These are phyloP conservation scores for Schrankia costaestrigalis DNA, from an alignment of 2,888 invertebrate genomes.

Conservation along the genomic window DNA sequence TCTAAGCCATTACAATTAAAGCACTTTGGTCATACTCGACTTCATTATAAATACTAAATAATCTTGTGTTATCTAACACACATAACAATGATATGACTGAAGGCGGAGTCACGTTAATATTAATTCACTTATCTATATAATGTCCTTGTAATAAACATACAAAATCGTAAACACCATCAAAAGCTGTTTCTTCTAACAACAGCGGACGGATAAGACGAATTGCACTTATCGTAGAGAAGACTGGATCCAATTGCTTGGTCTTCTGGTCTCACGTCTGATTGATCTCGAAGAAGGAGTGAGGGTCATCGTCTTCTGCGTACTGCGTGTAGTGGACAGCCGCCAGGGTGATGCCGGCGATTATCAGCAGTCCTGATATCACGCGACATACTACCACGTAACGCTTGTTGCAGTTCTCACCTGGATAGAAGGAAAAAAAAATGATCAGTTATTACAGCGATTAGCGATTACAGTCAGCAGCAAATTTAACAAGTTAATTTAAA, in stretches of 20 bases:
- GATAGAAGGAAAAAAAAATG: slow-evolving; percentile 17
- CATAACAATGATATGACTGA: no score
- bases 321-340: slow-evolving; percentile 38
- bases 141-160: slow-evolving; percentile 16
- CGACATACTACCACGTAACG: slow-evolving; percentile 40
- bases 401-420: slow-evolving; percentile 60
- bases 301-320: slow-evolving; percentile 10
- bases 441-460: background rate
- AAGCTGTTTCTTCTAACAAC: slow-evolving; percentile 35
- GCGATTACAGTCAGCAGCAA: background rate
- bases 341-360: slow-evolving; percentile 36
- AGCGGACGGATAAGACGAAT: slow-evolving; percentile 48
- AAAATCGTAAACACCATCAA: slow-evolving; percentile 41
- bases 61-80: no score
- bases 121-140: no score
- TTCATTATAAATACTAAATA: no score
- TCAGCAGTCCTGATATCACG: slow-evolving; percentile 41
- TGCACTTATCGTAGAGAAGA: slow-evolving; percentile 33
- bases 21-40: no score
- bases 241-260: background rate
- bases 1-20: no score
- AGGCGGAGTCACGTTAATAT: slow-evolving; percentile 18
- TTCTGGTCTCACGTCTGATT: slow-evolving; percentile 38
- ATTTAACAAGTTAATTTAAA: background rate
- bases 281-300: slow-evolving; percentile 16